Percentiles rank a stretch among this genome's conserved stretches.
Conservation (phyloP, 92 coral and sea anemone species). For the Zoanthus sociatus region DNA sequence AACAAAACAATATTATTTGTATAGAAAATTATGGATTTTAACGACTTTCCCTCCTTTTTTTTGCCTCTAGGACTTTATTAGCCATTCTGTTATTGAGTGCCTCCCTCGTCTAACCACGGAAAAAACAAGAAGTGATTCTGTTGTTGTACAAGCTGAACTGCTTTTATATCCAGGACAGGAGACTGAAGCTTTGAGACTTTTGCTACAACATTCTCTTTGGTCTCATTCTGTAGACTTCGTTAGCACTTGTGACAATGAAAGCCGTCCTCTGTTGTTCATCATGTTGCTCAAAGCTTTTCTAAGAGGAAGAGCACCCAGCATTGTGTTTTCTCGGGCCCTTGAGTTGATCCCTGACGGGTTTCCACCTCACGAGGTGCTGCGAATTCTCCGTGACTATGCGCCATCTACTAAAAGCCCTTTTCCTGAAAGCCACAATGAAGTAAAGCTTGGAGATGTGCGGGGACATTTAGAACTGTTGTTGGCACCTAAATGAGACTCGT, state of each 20-base stretch:
- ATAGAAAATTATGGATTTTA: no score
- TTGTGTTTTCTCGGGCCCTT: conserved; percentile 71
- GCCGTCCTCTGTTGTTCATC: conserved; percentile 54
- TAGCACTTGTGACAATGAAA: conserved; percentile 56
- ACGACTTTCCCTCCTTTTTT: neutral
- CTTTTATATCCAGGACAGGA: conserved; percentile 86
- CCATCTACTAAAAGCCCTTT: conserved; percentile 65
- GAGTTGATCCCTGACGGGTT: conserved; percentile 67
- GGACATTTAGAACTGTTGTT: conserved; percentile 62
- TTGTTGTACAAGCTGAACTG: conserved; percentile 73
- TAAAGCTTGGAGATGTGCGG: conserved; percentile 73
- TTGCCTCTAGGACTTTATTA: conserved; percentile 71
- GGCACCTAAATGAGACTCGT: conserved; percentile 9
- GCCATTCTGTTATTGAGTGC: conserved; percentile 83
- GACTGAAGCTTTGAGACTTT: conserved; percentile 82
- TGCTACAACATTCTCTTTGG: conserved; percentile 84
- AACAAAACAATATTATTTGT: no score
- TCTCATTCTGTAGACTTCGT: conserved; percentile 80
- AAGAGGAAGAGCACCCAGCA: conserved; percentile 62
- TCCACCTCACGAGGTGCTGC: conserved; percentile 69
- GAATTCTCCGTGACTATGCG: conserved; percentile 58
- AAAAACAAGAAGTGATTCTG: conserved; percentile 63
- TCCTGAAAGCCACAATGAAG: conserved; percentile 34
- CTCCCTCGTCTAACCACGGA: conserved; percentile 79
- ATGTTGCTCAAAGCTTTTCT: conserved; percentile 78